Percentiles rank a stretch among this genome's conserved stretches.
phyloP scores from a whole-genome alignment of 64 coral and sea anemone genomes.

The Montipora sp. region DNA sequence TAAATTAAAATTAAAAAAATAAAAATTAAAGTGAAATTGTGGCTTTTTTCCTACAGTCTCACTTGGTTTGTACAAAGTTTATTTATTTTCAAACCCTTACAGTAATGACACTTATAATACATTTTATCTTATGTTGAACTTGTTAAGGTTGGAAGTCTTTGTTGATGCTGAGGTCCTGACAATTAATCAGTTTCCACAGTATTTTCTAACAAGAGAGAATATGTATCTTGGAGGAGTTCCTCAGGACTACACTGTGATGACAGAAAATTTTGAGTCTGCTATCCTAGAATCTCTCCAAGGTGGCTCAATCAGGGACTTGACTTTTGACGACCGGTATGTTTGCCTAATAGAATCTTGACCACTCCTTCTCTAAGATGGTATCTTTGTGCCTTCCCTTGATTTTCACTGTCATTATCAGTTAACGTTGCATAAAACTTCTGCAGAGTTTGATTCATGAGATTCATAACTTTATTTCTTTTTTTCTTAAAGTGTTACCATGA shows the following conservation, averaged over 20 bases:
- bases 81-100: neutral
- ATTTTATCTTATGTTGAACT: neutral
- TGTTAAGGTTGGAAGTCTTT: neutral
- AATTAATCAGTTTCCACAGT: neutral
- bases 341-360: neutral
- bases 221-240: slow-evolving; percentile 63
- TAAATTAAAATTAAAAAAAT: too few species aligned
- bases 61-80: neutral
- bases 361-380: too few species aligned
- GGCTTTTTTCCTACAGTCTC: too few species aligned
- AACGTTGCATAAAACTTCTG: too few species aligned
- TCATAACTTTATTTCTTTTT: too few species aligned
- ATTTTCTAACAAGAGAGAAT: neutral
- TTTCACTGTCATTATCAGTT: too few species aligned
- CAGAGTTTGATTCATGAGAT: too few species aligned
- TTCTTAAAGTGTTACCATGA: too few species aligned
- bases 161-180: neutral
- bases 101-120: neutral
- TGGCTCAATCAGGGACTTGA: slow-evolving; percentile 48
- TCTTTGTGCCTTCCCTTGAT: too few species aligned
- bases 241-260: neutral
- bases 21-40: too few species aligned
- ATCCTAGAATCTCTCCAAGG: neutral
- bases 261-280: neutral
- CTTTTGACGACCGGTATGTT: slow-evolving; percentile 40